Base-by-base conservation (phyloP, 2,797 vertebrate genomes). In the Sebastes matsubarae region DNA sequence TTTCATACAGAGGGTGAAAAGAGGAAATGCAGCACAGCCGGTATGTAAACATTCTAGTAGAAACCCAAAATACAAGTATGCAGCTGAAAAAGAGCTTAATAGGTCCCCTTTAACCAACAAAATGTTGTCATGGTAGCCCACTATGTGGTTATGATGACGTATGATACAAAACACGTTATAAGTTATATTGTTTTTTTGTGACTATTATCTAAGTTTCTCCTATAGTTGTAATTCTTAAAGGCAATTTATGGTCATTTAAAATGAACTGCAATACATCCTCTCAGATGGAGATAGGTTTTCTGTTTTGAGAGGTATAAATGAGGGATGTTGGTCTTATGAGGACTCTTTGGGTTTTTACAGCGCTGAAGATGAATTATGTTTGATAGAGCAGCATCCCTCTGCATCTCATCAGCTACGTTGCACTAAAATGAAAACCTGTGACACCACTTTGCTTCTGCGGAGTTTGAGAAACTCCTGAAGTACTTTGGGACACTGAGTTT, bases 351-450 rank as follows among this genome's bases (percentile, higher is more conserved):
- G 54, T 34, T 82, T 75, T 42, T 67, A 11, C 24, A 52, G 30
- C 8, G 22, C 67, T 4, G 52, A 68, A 55, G 69, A 81, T 84
- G 57, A 82, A 59, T 82, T 74, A 42, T 68, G 63, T 63, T 68
- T 32, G 30, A 69, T 38, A 18, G 38, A 32, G 54, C 29, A 54
- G 50, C 76, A 25, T 82, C 81, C 52, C 9, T 68, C 75, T 75
- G 71, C 74, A 76, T 84, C 67, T 79, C 67, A 68, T 88, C 34
- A 60, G 72, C 55, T 29, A n/a, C 7, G 2, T 42, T 27, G 27
- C 58, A 54, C 60, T 58, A 22, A 71, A 74, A 71, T 54, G 65
- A 77, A 72, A 80, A 63, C 32, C 29, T 54, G 29, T n/a, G 36
- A 71, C 71, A 50, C 30, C 20, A 2, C 66, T 68, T 72, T 18